These are phyloP conservation scores for Cabera pusaria DNA, from an alignment of 2,888 invertebrate species.

Conservation along the genomic window DNA sequence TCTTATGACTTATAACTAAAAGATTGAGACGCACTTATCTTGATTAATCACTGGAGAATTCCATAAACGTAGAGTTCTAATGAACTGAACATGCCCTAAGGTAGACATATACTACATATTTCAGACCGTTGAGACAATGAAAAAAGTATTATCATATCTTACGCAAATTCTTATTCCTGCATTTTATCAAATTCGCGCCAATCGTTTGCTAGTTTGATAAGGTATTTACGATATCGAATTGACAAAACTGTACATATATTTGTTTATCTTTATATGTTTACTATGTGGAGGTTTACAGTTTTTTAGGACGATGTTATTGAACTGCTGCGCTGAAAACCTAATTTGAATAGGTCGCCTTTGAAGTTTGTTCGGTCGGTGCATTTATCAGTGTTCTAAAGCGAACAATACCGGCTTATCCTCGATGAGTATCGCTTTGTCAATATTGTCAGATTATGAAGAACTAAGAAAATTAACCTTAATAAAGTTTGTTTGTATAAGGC, in stretches of 20 bases:
- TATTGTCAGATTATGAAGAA: slow-evolving; percentile 6
- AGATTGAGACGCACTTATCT: slow-evolving; percentile 29
- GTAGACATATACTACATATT: slow-evolving; percentile 1
- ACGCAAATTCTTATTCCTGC: slow-evolving; percentile 48
- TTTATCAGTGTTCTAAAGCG: slow-evolving; percentile 6
- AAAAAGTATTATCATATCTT: slow-evolving; percentile 43
- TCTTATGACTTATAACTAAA: not conserved
- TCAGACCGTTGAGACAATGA: slow-evolving; percentile 29
- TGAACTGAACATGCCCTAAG: not conserved
- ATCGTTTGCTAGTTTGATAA: slow-evolving; percentile 46
- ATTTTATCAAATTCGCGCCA: slow-evolving; percentile 53
- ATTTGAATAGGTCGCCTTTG: slow-evolving; percentile 7
- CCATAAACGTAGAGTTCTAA: not conserved
- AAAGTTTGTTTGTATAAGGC: slow-evolving; percentile 4
- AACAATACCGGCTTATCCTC: slow-evolving; percentile 7
- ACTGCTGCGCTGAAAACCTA: slow-evolving; percentile 10
- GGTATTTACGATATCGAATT: slow-evolving; percentile 41
- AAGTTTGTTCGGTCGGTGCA: slow-evolving; percentile 5
- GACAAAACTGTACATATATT: no score
- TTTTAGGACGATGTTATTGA: slow-evolving; percentile 15
- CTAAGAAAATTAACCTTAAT: slow-evolving; percentile 5
- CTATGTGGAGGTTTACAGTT: no score
- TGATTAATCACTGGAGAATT: slow-evolving; percentile 20
- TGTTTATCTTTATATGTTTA: slow-evolving; percentile 11
- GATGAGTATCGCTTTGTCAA: slow-evolving; percentile 6